phyloP scores from a whole-genome alignment of 2,888 invertebrate species.

The Blastobasis adustella region DNA sequence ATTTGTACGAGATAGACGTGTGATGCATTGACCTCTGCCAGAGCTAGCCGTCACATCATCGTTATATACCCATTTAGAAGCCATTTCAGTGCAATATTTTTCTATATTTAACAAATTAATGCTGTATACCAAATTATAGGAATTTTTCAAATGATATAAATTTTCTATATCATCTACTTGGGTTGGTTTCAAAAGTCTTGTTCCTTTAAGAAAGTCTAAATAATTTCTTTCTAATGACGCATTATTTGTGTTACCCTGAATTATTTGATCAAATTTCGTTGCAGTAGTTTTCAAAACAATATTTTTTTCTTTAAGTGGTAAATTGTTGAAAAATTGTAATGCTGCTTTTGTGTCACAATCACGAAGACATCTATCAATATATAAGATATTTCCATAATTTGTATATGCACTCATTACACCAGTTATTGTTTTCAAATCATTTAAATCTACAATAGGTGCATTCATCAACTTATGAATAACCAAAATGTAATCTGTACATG shows the following conservation, averaged over 20 bases:
- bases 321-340: conserved; percentile 44
- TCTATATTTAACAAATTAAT: conserved; percentile 49
- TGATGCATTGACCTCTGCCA: conserved; percentile 37
- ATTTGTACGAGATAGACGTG: conserved; percentile 34
- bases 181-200: conserved; percentile 34
- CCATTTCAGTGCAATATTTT: conserved; percentile 27
- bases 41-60: conserved; percentile 32
- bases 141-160: conserved; percentile 59
- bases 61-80: conserved; percentile 29
- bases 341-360: conserved; percentile 53
- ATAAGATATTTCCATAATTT: conserved; percentile 48
- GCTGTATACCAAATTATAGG: conserved; percentile 37
- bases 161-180: conserved; percentile 47
- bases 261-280: conserved; percentile 58
- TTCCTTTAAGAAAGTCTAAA: conserved; percentile 63
- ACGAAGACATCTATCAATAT: conserved; percentile 52
- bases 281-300: conserved; percentile 42
- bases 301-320: conserved; percentile 40
- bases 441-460: conserved; percentile 38
- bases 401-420: conserved; percentile 40
- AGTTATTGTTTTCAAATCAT: conserved; percentile 51
- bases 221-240: conserved; percentile 52
- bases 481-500: conserved; percentile 51
- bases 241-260: conserved; percentile 31
- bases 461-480: conserved; percentile 56